A percentile compares a stretch with the other conserved stretches of the same genome.
Conservation (phyloP, 2,797 vertebrate species). For the Enteromius paludinosus region DNA sequence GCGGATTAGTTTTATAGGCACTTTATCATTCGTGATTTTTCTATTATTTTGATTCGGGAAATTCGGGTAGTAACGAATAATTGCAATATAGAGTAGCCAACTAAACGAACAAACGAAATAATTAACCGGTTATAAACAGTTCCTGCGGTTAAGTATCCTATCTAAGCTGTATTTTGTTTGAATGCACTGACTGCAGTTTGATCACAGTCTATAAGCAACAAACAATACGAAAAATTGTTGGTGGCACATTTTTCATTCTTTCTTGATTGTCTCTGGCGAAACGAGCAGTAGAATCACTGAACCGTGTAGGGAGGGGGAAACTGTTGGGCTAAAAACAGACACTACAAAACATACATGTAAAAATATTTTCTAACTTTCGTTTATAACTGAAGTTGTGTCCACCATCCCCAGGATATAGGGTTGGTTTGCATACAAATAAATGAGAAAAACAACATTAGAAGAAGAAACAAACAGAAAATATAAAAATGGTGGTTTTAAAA, state of each 20-base stretch:
- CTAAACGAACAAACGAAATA: not conserved
- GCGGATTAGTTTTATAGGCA: not conserved
- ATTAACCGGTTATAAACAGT: too few relatives aligned
- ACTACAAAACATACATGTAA: not conserved
- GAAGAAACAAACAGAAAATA: not conserved
- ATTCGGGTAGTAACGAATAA: not conserved
- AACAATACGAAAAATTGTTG: not conserved
- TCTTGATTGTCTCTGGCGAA: not conserved
- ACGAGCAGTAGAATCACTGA: not conserved
- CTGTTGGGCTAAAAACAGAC: not conserved
- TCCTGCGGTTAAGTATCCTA: not conserved
- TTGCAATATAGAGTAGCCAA: not conserved
- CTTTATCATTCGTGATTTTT: not conserved
- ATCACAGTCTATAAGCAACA: not conserved
- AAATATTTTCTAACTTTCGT: not conserved
- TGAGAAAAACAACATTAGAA: not conserved
- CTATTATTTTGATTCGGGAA: not conserved
- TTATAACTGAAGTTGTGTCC: not conserved
- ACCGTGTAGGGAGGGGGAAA: not conserved
- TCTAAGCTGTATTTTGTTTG: not conserved
- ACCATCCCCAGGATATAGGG: not conserved
- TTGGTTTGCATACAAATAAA: not conserved
- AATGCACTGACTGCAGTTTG: not conserved
- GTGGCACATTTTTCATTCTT: not conserved
- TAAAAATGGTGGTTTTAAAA: not conserved